Evolutionary conservation across 2,113 vertebrate genomes (phyloP), one percentile per base, ranked within the genome.

Genomic region (Mus musculus): DNA sequence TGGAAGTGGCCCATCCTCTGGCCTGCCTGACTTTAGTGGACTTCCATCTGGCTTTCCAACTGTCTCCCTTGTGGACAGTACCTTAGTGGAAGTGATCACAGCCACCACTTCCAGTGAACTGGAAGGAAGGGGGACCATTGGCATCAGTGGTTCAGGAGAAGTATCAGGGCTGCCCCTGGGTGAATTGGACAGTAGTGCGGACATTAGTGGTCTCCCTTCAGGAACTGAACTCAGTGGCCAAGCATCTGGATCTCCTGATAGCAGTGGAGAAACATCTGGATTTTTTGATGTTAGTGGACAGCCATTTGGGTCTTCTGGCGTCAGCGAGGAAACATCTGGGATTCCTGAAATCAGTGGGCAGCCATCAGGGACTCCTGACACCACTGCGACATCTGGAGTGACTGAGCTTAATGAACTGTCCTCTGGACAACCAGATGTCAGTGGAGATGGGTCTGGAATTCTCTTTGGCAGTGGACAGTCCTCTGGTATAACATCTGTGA

Each of bases 1-100:
- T 94, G 77, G 97, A 93, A 99, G 98, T 42, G 98, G 98, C 0
- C 26, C 97, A 24, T 85, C 98, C 54, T 99, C 99, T 67, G 99
- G 98, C 91, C 98, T 98, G 82, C 98, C 97, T 95, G 98, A 98
- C 89, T 98, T 99, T 52, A 98, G 98, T 73, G 99, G 98, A 39
- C 98, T 99, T 24, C 0, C 97, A 0, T 98, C 98, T 88, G 98
- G 98, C 81, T 98, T 99, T 92, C 99, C 99, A 85, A 99, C 98
- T 0, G 71, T 99, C 84, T 98, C 98, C 89, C 99, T 99, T 85
- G 98, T 99, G 90, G 98, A 98, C 20, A 98, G 99, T 49, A 98
- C 98, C 0, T 96, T 99, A 86, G 98, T 98, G 82, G 99, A 99
- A 95, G 98, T 99, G 26, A 97, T 98, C 52, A 98, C 97, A 75